These are phyloP conservation scores for Pipistrellus pipistrellus DNA, from an alignment of 2,797 vertebrate species.

Conservation along the genomic window DNA sequence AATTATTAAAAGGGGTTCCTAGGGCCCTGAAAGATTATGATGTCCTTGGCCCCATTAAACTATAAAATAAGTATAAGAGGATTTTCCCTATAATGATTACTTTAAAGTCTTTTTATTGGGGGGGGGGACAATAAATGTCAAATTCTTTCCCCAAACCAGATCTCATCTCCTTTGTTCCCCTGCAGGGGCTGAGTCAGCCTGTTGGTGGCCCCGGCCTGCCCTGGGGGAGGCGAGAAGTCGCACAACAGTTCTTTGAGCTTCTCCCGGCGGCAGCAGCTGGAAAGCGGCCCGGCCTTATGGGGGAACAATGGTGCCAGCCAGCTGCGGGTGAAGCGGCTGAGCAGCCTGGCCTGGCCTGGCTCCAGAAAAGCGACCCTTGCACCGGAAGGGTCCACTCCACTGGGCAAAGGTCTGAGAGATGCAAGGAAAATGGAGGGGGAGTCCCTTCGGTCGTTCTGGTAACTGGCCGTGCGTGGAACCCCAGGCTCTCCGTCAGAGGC, in stretches of 20 bases:
- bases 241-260: constrained; percentile 82
- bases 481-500: constrained; percentile 20
- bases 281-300: constrained; percentile 67
- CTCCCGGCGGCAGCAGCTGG: constrained; percentile 73
- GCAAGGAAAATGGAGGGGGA: background rate
- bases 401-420: constrained; percentile 9
- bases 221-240: constrained; percentile 67
- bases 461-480: background rate
- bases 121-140: constrained; percentile 70
- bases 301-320: constrained; percentile 84
- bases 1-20: constrained; percentile 36
- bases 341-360: constrained; percentile 42
- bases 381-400: constrained; percentile 49
- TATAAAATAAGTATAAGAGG: constrained; percentile 27
- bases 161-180: constrained; percentile 76
- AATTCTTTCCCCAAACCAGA: constrained; percentile 76
- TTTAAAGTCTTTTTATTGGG: constrained; percentile 2
- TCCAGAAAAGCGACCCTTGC: constrained; percentile 62
- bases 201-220: constrained; percentile 74
- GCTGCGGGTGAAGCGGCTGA: constrained; percentile 63
- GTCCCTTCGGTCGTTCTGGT: background rate
- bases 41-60: background rate
- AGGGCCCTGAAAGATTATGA: constrained; percentile 28
- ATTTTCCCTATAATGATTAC: constrained; percentile 40
- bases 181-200: constrained; percentile 75